Percentiles rank a stretch among this genome's conserved stretches.
Evolutionary conservation across 2,888 invertebrate species (phyloP).

Genomic region (Eurytoma californica): DNA sequence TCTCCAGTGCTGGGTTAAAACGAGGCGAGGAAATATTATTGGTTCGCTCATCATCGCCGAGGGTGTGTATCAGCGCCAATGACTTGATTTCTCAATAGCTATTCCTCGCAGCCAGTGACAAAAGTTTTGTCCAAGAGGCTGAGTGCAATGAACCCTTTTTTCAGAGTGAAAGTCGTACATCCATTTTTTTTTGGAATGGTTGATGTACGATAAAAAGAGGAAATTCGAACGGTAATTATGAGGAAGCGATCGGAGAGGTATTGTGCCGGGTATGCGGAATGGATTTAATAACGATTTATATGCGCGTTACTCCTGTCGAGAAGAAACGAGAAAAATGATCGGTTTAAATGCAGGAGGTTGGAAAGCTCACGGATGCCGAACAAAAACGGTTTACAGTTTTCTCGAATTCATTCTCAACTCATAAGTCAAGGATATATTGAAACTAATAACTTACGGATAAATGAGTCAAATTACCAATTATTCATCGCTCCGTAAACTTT

Average conservation of each 20-base stretch:
- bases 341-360: too few relatives aligned
- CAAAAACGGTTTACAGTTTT: too few relatives aligned
- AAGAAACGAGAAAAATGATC: too few relatives aligned
- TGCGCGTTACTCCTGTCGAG: too few relatives aligned
- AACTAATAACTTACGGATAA: slow-evolving; percentile 1
- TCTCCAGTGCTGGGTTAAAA: background rate
- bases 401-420: too few relatives aligned
- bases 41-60: slow-evolving; percentile 36
- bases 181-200: background rate
- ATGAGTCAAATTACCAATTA: slow-evolving; percentile 8
- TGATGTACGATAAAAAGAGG: background rate
- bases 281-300: too few relatives aligned
- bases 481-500: slow-evolving; percentile 15
- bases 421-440: background rate
- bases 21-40: slow-evolving; percentile 10
- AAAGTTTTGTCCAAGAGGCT: background rate
- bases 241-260: too few relatives aligned
- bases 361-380: too few relatives aligned
- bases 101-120: background rate
- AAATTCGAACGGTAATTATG: too few relatives aligned
- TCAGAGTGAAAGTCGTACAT: background rate
- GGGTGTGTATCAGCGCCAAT: slow-evolving; percentile 64
- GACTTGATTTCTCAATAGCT: slow-evolving; percentile 45
- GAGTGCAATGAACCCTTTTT: background rate
- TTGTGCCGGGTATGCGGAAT: too few relatives aligned